A percentile compares a stretch with the other conserved stretches of the same genome.
These are phyloP conservation scores for Pogoniulus pusillus DNA, from an alignment of 2,797 vertebrate species.

Conservation along the genomic window DNA sequence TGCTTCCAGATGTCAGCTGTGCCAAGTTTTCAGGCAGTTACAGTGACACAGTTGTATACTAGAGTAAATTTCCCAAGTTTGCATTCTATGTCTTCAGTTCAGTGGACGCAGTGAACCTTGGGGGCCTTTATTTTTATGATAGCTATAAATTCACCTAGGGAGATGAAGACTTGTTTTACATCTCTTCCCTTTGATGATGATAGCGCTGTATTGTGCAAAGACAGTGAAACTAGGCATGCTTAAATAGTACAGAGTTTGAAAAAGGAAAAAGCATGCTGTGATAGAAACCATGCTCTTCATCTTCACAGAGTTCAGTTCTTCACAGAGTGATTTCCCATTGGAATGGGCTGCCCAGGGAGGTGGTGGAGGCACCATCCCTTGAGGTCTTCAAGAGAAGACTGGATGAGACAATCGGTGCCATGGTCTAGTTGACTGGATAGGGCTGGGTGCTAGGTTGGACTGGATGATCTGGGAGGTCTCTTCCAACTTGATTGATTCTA, in stretches of 20 bases:
- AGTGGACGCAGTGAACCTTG: conserved; percentile 54
- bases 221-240: background rate
- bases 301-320: too few species aligned
- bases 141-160: conserved; percentile 72
- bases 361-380: too few species aligned
- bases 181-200: conserved; percentile 52
- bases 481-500: too few species aligned
- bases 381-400: too few species aligned
- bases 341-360: too few species aligned
- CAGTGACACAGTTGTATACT: conserved; percentile 61
- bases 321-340: too few species aligned
- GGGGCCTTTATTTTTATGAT: conserved; percentile 71
- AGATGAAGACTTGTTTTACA: conserved; percentile 68
- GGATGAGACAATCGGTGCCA: too few species aligned
- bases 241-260: conserved; percentile 12
- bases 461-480: too few species aligned
- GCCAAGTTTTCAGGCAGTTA: conserved; percentile 50
- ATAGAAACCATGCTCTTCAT: too few species aligned
- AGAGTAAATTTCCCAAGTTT: conserved; percentile 63
- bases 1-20: conserved; percentile 55
- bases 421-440: too few species aligned
- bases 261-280: background rate
- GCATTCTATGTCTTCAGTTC: conserved; percentile 61
- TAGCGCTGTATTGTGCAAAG: conserved; percentile 28
- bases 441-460: too few species aligned